Conservation (phyloP, 2,113 vertebrate genomes). For the Geococcyx californianus region DNA sequence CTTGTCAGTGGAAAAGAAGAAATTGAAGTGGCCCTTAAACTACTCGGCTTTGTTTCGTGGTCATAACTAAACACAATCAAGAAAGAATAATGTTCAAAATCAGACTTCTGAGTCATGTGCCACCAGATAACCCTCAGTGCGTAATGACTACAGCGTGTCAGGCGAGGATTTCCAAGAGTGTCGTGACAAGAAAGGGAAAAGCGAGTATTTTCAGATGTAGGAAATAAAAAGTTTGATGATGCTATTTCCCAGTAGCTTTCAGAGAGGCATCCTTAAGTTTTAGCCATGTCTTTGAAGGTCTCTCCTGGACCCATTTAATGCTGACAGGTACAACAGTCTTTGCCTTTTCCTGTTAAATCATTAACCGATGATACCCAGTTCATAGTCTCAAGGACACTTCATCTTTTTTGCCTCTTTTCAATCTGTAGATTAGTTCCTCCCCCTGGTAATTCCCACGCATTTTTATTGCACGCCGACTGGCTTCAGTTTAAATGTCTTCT, state of each 20-base stretch:
- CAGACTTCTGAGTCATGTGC: neutral
- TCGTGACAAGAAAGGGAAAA: neutral
- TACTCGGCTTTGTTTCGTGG: neutral
- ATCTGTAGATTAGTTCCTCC: slow-evolving; percentile 23
- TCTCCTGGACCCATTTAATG: neutral
- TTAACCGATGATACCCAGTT: slow-evolving; percentile 10
- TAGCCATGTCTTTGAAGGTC: neutral
- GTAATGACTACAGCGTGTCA: neutral
- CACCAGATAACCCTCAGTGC: neutral
- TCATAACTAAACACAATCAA: neutral
- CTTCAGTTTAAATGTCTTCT: neutral
- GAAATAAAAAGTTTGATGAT: neutral
- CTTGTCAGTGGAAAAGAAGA: neutral
- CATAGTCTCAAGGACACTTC: slow-evolving; percentile 4
- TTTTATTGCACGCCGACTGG: neutral
- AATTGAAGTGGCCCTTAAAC: neutral
- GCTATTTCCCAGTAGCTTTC: neutral
- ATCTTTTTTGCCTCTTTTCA: slow-evolving; percentile 27
- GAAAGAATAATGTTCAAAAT: neutral
- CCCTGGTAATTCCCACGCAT: slow-evolving; percentile 15
- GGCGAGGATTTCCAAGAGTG: neutral
- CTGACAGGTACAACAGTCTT: neutral
- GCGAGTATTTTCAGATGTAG: neutral
- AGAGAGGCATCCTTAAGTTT: neutral
- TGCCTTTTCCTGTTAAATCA: neutral